A percentile compares a stretch with the other conserved stretches of the same genome.
These are phyloP conservation scores for Drosophila neoperkinsi DNA, from an alignment of 2,888 invertebrate species.

Conservation along the genomic window DNA sequence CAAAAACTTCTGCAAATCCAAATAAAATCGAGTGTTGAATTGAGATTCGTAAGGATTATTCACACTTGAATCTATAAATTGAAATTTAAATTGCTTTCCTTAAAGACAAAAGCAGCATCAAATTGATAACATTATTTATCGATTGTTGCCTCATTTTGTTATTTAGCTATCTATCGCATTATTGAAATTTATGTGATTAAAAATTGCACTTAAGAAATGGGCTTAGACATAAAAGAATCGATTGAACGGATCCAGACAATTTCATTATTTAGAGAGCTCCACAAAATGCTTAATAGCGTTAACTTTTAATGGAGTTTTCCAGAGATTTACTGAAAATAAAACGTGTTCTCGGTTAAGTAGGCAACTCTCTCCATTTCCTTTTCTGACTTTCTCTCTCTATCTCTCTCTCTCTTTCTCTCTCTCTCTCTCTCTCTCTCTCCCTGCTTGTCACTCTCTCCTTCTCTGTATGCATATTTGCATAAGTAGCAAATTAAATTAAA, in stretches of 20 bases:
- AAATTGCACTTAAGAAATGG: background rate
- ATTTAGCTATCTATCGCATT: background rate
- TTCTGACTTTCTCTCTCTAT: background rate
- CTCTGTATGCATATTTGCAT: background rate
- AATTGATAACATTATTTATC: background rate
- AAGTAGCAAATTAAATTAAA: slow-evolving; percentile 52
- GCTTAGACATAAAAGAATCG: background rate
- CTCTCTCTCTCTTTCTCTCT: background rate
- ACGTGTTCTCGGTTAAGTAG: background rate
- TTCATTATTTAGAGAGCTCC: slow-evolving; percentile 9
- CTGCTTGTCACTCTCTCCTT: background rate
- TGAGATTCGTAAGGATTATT: background rate
- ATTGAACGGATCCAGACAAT: background rate
- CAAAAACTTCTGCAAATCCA: background rate
- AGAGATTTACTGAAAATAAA: slow-evolving; percentile 1
- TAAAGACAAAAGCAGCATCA: background rate
- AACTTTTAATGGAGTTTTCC: background rate
- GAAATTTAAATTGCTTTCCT: background rate
- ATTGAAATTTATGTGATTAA: background rate
- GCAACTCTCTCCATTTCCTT: background rate
- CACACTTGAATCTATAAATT: background rate
- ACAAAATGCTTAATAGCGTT: background rate
- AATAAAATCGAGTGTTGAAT: background rate
- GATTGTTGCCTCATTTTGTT: background rate
- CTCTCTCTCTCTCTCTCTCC: background rate